These are phyloP conservation scores for Penaeus chinensis DNA, from an alignment of 1,140 invertebrate species.

Conservation along the genomic window DNA sequence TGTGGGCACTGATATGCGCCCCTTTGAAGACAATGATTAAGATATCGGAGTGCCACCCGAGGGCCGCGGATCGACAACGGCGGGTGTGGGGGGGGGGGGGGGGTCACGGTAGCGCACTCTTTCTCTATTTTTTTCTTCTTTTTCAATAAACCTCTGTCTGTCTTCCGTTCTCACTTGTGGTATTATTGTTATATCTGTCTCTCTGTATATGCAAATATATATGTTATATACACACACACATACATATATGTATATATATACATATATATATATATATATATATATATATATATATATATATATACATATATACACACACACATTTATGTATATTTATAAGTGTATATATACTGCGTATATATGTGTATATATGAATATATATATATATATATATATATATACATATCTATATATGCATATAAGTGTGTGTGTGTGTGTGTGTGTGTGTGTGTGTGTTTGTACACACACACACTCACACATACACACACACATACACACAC, in stretches of 20 bases:
- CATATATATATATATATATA: too few species aligned
- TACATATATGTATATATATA: too few species aligned
- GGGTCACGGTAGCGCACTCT: too few species aligned
- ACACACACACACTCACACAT: conserved; percentile 22
- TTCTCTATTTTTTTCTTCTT: too few species aligned
- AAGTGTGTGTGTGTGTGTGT: background rate
- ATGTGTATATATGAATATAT: background rate
- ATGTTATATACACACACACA: too few species aligned
- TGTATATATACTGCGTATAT: background rate
- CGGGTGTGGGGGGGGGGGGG: background rate
- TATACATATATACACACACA: too few species aligned
- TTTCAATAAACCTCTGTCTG: too few species aligned
- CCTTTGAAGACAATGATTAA: background rate
- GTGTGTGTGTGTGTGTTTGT: background rate
- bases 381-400: conserved; percentile 6
- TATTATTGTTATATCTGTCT: too few species aligned
- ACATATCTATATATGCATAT: background rate
- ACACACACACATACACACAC: background rate
- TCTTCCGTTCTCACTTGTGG: too few species aligned
- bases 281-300: too few species aligned
- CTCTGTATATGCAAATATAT: too few species aligned
- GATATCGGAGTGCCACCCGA: background rate
- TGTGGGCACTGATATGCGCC: background rate
- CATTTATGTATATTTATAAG: too few species aligned
- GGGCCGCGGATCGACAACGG: background rate